Conservation (phyloP, 2,888 invertebrate species). For the Parnassius apollo region DNA sequence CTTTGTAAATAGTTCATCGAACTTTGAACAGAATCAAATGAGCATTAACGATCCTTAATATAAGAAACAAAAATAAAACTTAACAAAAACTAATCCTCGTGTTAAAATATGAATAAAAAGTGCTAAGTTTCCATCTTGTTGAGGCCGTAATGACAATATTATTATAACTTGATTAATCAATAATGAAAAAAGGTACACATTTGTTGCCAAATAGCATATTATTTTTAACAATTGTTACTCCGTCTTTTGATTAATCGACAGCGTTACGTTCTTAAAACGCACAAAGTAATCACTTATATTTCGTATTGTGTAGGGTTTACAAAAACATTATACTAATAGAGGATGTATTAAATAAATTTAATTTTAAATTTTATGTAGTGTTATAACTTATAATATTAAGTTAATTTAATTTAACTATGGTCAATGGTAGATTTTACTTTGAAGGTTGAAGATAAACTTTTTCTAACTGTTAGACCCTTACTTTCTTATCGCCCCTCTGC, state of each 20-base stretch:
- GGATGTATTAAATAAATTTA: too few species aligned
- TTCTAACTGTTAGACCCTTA: too few species aligned
- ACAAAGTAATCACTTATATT: slow-evolving; percentile 45
- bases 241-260: slow-evolving; percentile 49
- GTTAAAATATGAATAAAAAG: slow-evolving; percentile 37
- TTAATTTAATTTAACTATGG: too few species aligned
- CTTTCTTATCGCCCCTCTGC: too few species aligned
- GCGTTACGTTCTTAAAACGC: slow-evolving; percentile 40
- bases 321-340: slow-evolving; percentile 10
- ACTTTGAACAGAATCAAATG: slow-evolving; percentile 37
- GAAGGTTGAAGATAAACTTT: too few species aligned
- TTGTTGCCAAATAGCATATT: slow-evolving; percentile 56
- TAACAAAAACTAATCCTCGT: slow-evolving; percentile 31
- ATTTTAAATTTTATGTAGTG: too few species aligned
- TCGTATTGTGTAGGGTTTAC: slow-evolving; percentile 25
- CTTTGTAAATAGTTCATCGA: slow-evolving; percentile 44
- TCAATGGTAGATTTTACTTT: too few species aligned
- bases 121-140: slow-evolving; percentile 37
- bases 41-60: slow-evolving; percentile 32
- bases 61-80: slow-evolving; percentile 29
- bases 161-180: slow-evolving; percentile 47
- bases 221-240: slow-evolving; percentile 46
- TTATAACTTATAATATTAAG: too few species aligned
- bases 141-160: slow-evolving; percentile 64
- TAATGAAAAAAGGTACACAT: slow-evolving; percentile 32